Conservation (phyloP, 2,113 vertebrate genomes). For the Hippocampus abdominalis region DNA sequence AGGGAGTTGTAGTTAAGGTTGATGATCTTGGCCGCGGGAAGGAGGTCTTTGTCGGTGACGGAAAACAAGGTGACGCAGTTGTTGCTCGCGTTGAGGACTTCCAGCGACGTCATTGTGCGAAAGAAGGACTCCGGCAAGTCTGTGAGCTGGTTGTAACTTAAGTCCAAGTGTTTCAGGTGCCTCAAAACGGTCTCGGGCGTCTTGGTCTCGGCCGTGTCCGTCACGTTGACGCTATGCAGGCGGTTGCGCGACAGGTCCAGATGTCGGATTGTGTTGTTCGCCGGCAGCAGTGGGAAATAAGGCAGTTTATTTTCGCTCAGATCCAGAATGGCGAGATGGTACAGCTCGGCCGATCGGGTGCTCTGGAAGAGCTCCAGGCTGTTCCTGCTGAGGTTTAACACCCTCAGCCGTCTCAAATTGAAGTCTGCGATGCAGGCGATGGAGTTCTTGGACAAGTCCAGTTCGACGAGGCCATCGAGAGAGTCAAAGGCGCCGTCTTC, state of each 20-base stretch:
- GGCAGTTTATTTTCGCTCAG: conserved; percentile 87
- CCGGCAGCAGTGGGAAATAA: conserved; percentile 80
- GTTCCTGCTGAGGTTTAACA: conserved; percentile 89
- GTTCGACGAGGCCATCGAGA: conserved; percentile 74
- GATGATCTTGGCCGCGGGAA: conserved; percentile 72
- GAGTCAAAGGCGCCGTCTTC: conserved; percentile 87
- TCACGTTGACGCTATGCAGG: conserved; percentile 66
- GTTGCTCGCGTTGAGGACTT: conserved; percentile 84
- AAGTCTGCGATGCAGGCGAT: conserved; percentile 92
- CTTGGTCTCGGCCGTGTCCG: conserved; percentile 40
- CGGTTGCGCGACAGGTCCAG: conserved; percentile 87
- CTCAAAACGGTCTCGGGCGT: conserved; percentile 39
- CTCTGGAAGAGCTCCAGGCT: conserved; percentile 87
- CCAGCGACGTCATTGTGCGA: conserved; percentile 72
- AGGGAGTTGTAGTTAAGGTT: conserved; percentile 84
- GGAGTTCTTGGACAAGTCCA: conserved; percentile 91
- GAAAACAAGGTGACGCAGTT: conserved; percentile 82
- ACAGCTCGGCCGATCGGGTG: conserved; percentile 42
- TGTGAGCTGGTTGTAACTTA: conserved; percentile 89
- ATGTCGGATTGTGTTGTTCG: conserved; percentile 73
- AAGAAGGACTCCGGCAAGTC: conserved; percentile 78
- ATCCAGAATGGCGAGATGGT: conserved; percentile 77
- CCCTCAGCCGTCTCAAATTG: conserved; percentile 78
- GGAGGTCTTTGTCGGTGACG: conserved; percentile 31
- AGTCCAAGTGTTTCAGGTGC: conserved; percentile 79